Conservation (phyloP, 2,113 vertebrate species). For the Coptodon bakossiorum region DNA sequence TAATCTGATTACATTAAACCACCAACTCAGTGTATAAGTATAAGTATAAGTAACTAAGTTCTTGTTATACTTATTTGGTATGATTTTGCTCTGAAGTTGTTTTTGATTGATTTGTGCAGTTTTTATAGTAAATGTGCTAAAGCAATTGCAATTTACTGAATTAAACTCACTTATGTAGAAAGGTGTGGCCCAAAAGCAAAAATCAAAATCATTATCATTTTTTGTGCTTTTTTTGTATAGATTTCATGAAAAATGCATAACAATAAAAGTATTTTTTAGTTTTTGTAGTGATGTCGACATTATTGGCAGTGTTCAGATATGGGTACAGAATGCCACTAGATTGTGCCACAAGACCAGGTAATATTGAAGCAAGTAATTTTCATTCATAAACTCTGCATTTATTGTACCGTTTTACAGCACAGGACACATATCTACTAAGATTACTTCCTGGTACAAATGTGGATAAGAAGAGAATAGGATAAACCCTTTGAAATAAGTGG, state of each 20-base stretch:
- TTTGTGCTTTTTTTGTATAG: background rate
- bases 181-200: background rate
- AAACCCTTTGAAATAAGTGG: background rate
- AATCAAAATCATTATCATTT: background rate
- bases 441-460: background rate
- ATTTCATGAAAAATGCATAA: background rate
- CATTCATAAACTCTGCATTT: background rate
- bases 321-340: background rate
- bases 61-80: background rate
- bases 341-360: background rate
- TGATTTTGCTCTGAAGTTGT: background rate
- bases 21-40: too few relatives aligned
- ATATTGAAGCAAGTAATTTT: background rate
- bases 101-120: background rate
- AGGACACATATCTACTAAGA: background rate
- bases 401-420: background rate
- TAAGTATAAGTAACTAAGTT: background rate
- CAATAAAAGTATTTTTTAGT: background rate
- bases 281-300: background rate
- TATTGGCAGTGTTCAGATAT: background rate
- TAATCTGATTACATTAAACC: too few relatives aligned
- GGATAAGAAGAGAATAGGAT: background rate
- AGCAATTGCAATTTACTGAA: background rate
- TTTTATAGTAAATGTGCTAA: background rate
- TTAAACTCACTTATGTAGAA: background rate